Percentiles rank a stretch among this genome's conserved stretches.
These are phyloP conservation scores for Myotis myotis DNA, from an alignment of 2,797 vertebrate species.

Conservation along the genomic window DNA sequence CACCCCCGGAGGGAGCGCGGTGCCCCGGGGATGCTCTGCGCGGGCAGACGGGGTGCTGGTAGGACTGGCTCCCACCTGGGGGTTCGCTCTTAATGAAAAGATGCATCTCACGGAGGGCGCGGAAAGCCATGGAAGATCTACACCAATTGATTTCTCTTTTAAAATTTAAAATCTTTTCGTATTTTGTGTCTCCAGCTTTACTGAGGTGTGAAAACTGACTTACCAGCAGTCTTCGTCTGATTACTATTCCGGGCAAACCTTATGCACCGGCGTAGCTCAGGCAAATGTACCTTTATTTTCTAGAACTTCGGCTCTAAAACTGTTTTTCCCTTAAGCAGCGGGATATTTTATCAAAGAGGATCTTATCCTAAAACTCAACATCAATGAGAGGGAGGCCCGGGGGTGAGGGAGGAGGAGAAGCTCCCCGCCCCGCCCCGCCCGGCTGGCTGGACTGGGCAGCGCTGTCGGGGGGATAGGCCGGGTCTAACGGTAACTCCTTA, in stretches of 20 bases:
- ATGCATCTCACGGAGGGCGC: background rate
- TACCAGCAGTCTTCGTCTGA: background rate
- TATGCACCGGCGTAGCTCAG: background rate
- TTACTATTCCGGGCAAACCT: background rate
- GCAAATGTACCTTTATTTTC: background rate
- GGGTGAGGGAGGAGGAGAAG: background rate
- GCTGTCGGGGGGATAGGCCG: background rate
- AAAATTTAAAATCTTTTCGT: background rate
- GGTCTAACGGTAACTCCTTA: conserved; percentile 16
- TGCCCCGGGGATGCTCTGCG: background rate
- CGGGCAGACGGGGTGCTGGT: background rate
- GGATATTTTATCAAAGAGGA: background rate
- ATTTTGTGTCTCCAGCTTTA: background rate
- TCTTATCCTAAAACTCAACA: conserved; percentile 34
- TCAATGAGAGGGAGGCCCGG: background rate
- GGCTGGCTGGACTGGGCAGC: background rate
- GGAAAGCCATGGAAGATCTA: background rate
- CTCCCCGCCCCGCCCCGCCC: background rate
- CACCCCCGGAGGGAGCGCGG: background rate
- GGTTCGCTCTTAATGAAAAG: background rate
- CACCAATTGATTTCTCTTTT: background rate
- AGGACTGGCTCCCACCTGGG: too few species aligned
- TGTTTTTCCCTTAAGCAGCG: background rate
- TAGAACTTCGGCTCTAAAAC: background rate
- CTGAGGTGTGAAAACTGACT: background rate